These are phyloP conservation scores for Magallana gigas DNA, from an alignment of 1,140 invertebrate genomes.

Conservation along the genomic window DNA sequence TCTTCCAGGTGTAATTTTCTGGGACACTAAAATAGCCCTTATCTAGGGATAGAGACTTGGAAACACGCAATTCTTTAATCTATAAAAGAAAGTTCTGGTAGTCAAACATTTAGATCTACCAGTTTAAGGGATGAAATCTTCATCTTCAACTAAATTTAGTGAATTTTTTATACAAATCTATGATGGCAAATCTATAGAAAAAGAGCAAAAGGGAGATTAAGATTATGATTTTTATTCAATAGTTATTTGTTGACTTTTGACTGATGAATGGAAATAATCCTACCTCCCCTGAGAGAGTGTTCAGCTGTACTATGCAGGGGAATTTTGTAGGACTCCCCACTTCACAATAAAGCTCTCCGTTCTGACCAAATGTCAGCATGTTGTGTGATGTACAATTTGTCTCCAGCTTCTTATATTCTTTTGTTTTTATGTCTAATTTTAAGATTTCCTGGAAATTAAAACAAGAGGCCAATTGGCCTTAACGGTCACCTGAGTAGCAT, in stretches of 20 bases:
- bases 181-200: no score
- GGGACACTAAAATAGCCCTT: constrained; percentile 74
- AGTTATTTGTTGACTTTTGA: no score
- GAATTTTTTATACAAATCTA: no score
- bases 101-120: no score
- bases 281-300: constrained; percentile 66
- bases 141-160: no score
- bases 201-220: no score
- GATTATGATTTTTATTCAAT: no score
- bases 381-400: constrained; percentile 66
- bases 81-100: constrained; percentile 45
- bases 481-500: no score
- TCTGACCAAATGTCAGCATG: constrained; percentile 55
- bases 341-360: constrained; percentile 69
- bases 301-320: constrained; percentile 65
- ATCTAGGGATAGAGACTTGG: constrained; percentile 66
- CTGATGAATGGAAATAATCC: no score
- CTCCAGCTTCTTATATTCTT: constrained; percentile 62
- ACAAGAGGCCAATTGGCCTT: no score
- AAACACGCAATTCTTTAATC: constrained; percentile 66
- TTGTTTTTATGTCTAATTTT: constrained; percentile 66
- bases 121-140: no score
- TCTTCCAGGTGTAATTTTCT: constrained; percentile 72
- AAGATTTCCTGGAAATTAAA: constrained; percentile 65
- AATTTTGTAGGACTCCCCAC: constrained; percentile 68